These are phyloP conservation scores for Symphodus melops DNA, from an alignment of 2,113 vertebrate genomes.

Conservation along the genomic window DNA sequence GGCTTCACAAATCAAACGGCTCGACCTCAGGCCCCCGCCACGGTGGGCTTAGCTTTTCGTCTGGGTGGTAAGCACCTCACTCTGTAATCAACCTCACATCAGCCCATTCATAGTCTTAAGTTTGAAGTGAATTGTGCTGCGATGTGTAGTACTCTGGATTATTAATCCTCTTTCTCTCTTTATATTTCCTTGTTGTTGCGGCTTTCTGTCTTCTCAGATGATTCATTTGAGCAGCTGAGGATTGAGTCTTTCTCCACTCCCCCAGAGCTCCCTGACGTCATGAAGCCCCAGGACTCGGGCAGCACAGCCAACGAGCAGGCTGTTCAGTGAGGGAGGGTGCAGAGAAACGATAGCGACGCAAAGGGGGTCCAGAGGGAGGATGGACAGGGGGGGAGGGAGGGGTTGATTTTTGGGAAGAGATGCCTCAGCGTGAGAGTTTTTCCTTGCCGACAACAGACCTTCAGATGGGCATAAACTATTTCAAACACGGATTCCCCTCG, in stretches of 20 bases:
- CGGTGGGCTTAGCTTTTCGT: conserved; percentile 90
- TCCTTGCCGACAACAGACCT: conserved; percentile 38
- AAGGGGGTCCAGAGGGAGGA: conserved; percentile 39
- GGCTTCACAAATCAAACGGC: conserved; percentile 94
- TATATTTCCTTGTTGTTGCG: background rate
- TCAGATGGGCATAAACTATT: conserved; percentile 58
- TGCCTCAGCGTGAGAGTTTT: conserved; percentile 52
- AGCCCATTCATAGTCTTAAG: background rate
- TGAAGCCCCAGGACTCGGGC: conserved; percentile 94
- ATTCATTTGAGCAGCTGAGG: conserved; percentile 88
- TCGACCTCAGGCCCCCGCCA: conserved; percentile 90
- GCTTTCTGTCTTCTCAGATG: conserved; percentile 78
- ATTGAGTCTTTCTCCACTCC: conserved; percentile 92
- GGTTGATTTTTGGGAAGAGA: conserved; percentile 55
- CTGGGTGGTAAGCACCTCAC: conserved; percentile 77
- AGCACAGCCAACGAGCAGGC: conserved; percentile 91
- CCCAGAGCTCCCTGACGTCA: conserved; percentile 92
- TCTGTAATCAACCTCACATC: background rate
- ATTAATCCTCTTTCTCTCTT: background rate
- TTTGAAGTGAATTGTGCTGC: background rate
- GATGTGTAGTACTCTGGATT: background rate
- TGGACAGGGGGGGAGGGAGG: conserved; percentile 16
- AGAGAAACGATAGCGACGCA: conserved; percentile 27
- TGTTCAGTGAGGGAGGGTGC: conserved; percentile 86
- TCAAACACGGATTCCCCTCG: conserved; percentile 55